These are phyloP conservation scores for Argentina silus DNA, from an alignment of 2,797 vertebrate genomes.

Conservation along the genomic window DNA sequence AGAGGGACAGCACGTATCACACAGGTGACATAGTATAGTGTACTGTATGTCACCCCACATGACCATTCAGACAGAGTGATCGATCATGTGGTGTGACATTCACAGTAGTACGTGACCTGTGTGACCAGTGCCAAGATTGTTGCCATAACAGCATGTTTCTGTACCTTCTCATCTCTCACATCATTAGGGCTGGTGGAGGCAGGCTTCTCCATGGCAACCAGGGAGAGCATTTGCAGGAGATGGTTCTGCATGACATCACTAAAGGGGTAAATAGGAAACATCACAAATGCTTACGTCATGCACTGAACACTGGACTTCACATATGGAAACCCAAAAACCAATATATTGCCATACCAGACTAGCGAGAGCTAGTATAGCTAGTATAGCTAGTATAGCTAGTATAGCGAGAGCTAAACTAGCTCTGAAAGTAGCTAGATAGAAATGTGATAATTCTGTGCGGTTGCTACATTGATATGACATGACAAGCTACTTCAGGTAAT, in stretches of 20 bases:
- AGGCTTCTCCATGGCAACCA: conserved; percentile 96
- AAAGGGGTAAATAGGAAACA: conserved; percentile 16
- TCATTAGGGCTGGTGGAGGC: conserved; percentile 88
- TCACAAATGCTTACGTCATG: not conserved
- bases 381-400: too few species aligned
- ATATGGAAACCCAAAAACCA: too few species aligned
- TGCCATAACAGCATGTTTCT: not conserved
- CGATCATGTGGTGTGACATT: not conserved
- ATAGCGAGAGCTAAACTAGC: too few species aligned
- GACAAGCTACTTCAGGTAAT: not conserved
- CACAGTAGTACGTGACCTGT: not conserved
- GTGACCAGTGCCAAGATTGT: not conserved
- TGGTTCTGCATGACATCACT: conserved; percentile 99
- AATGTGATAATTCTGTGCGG: not conserved
- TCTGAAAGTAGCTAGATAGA: too few species aligned
- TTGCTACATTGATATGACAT: not conserved
- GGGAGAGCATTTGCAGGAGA: conserved; percentile 91
- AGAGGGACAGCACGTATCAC: too few species aligned
- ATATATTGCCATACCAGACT: too few species aligned
- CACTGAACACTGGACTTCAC: too few species aligned
- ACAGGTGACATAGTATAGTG: too few species aligned
- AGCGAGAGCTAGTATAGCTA: too few species aligned
- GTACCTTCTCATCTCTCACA: conserved; percentile 92
- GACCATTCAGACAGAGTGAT: not conserved
- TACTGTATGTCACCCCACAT: not conserved